A percentile compares a stretch with the other conserved stretches of the same genome.
phyloP scores from a whole-genome alignment of 2,888 invertebrate species.

The Parapristionchus giblindavisi region DNA sequence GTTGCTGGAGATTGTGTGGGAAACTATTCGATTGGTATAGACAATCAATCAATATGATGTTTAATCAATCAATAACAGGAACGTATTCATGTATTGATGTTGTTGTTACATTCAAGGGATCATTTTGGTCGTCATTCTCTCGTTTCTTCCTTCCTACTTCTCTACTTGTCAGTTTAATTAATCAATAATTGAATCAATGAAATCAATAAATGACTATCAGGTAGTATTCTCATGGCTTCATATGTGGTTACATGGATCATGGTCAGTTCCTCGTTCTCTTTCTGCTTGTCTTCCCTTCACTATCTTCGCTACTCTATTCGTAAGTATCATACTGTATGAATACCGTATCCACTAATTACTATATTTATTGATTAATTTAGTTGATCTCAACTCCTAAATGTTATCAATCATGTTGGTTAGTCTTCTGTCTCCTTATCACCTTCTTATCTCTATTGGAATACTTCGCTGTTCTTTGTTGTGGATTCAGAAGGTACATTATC shows the following conservation, averaged over 20 bases:
- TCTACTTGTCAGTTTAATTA: slow-evolving; percentile 43
- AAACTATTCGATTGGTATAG: slow-evolving; percentile 63
- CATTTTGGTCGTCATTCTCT: slow-evolving; percentile 46
- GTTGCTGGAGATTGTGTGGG: slow-evolving; percentile 66
- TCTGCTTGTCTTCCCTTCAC: slow-evolving; percentile 66
- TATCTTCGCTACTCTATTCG: slow-evolving; percentile 73
- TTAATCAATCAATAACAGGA: slow-evolving; percentile 38
- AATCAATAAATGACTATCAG: slow-evolving; percentile 28
- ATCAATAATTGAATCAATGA: not conserved
- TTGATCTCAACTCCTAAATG: slow-evolving; percentile 41
- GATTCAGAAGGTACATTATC: slow-evolving; percentile 55
- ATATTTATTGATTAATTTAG: slow-evolving; percentile 22
- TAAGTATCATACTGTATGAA: slow-evolving; percentile 35
- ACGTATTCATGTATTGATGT: slow-evolving; percentile 65
- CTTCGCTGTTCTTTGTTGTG: slow-evolving; percentile 65
- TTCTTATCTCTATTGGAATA: slow-evolving; percentile 67
- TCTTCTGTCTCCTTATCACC: slow-evolving; percentile 61
- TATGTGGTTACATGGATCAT: slow-evolving; percentile 66
- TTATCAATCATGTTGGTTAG: slow-evolving; percentile 53
- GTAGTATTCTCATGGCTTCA: slow-evolving; percentile 66
- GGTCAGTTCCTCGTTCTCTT: slow-evolving; percentile 66
- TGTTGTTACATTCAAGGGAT: slow-evolving; percentile 57
- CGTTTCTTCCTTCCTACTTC: slow-evolving; percentile 61
- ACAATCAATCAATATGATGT: not conserved
- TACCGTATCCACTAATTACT: not conserved